These are phyloP conservation scores for Monodelphis domestica DNA, from an alignment of 2,797 vertebrate genomes.

Conservation along the genomic window DNA sequence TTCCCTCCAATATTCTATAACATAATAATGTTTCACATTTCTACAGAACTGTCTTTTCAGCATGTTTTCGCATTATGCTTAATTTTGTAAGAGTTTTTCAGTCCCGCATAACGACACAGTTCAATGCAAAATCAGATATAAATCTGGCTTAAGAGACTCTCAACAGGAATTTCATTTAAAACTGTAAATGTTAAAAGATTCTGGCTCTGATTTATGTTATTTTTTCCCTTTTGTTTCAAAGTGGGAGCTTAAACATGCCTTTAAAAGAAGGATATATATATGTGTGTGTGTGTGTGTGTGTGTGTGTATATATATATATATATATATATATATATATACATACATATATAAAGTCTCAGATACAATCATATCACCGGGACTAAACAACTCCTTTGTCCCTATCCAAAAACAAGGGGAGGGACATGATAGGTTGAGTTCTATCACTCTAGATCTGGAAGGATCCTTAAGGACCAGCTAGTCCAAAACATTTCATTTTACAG, in stretches of 20 bases:
- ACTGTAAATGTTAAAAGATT: slow-evolving; percentile 89
- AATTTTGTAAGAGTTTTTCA: slow-evolving; percentile 86
- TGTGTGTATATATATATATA: too few species aligned
- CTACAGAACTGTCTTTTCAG: slow-evolving; percentile 88
- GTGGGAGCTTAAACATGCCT: slow-evolving; percentile 75
- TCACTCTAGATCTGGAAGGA: not conserved
- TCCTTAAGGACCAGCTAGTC: not conserved
- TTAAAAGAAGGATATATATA: slow-evolving; percentile 69
- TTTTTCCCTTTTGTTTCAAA: slow-evolving; percentile 78
- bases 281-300: too few species aligned
- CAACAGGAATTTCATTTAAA: slow-evolving; percentile 90
- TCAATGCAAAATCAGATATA: slow-evolving; percentile 89
- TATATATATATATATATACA: too few species aligned
- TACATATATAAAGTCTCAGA: slow-evolving; percentile 55
- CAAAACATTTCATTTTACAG: not conserved
- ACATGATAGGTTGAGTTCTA: not conserved
- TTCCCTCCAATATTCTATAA: slow-evolving; percentile 81
- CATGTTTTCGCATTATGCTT: slow-evolving; percentile 88
- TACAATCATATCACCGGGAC: not conserved
- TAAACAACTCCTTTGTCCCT: not conserved
- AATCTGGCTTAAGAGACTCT: slow-evolving; percentile 91
- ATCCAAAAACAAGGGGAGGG: not conserved
- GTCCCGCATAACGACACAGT: slow-evolving; percentile 87
- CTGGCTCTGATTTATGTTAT: slow-evolving; percentile 84
- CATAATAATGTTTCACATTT: slow-evolving; percentile 83